Conservation (phyloP, 2,888 invertebrate species). For the Halictus quadricinctus region DNA sequence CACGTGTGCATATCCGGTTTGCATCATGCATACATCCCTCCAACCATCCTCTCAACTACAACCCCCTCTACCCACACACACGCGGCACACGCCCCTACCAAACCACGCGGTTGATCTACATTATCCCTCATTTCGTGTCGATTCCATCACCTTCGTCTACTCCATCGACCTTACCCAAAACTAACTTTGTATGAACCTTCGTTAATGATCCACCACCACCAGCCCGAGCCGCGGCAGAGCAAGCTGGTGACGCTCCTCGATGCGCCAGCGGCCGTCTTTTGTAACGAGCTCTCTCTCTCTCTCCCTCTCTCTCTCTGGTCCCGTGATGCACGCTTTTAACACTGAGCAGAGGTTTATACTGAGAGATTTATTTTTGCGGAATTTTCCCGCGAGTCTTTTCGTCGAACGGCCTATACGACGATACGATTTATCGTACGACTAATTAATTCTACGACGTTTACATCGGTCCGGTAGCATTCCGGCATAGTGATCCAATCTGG, state of each 20-base stretch:
- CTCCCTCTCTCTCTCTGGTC: background rate
- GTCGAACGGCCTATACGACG: background rate
- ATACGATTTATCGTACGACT: background rate
- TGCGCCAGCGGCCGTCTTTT: slow-evolving; percentile 7
- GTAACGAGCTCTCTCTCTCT: slow-evolving; percentile 11
- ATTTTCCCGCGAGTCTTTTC: background rate
- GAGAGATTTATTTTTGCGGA: background rate
- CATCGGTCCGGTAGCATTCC: background rate
- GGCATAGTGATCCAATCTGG: background rate
- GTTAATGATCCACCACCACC: slow-evolving; percentile 43
- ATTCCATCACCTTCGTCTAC: slow-evolving; percentile 55
- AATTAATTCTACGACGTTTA: background rate
- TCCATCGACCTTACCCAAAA: slow-evolving; percentile 53
- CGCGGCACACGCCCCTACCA: background rate
- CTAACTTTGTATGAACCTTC: slow-evolving; percentile 44
- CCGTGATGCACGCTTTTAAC: background rate
- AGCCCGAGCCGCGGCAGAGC: background rate
- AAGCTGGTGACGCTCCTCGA: background rate
- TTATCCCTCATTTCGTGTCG: slow-evolving; percentile 59
- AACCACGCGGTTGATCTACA: slow-evolving; percentile 41
- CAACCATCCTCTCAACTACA: slow-evolving; percentile 1
- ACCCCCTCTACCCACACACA: background rate
- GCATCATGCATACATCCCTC: slow-evolving; percentile 57
- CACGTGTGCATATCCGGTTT: slow-evolving; percentile 70
- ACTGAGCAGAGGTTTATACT: background rate